Conservation (phyloP, 2,797 vertebrate species). For the Muscicapa striata region DNA sequence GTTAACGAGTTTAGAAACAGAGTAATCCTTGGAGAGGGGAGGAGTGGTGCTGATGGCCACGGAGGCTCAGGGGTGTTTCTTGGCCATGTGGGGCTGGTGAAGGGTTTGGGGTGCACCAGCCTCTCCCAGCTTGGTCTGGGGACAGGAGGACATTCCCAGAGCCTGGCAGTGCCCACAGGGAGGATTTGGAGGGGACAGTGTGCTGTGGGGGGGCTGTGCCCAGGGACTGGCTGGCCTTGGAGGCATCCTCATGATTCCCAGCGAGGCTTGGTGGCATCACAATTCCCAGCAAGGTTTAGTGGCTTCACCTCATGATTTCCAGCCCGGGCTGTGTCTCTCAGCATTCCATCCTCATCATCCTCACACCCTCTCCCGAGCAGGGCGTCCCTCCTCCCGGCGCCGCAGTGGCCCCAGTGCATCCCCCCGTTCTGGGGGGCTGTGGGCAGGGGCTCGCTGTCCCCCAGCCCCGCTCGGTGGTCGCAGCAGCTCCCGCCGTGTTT, state of each 20-base stretch:
- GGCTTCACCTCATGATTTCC: accelerated
- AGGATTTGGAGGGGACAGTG: neutral
- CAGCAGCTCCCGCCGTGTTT: neutral
- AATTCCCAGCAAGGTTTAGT: accelerated
- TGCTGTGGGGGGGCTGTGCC: neutral
- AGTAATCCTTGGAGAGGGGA: constrained; percentile 55
- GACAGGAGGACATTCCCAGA: neutral
- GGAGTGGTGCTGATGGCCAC: neutral
- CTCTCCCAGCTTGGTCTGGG: neutral
- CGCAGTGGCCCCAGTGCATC: accelerated
- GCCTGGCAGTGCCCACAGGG: accelerated
- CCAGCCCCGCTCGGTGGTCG: accelerated
- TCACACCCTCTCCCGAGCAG: neutral
- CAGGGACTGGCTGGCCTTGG: neutral
- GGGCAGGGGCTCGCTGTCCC: accelerated
- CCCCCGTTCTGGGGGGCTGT: neutral
- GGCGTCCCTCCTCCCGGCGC: accelerated
- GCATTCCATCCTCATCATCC: neutral
- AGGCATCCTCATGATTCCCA: neutral
- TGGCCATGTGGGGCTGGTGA: accelerated
- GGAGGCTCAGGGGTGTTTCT: neutral
- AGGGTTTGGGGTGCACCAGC: neutral
- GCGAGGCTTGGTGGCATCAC: neutral
- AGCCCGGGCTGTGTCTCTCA: neutral
- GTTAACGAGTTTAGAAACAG: constrained; percentile 81